Evolutionary conservation across 2,797 vertebrate species (phyloP).

Genomic region (Melanotaenia boesemani): DNA sequence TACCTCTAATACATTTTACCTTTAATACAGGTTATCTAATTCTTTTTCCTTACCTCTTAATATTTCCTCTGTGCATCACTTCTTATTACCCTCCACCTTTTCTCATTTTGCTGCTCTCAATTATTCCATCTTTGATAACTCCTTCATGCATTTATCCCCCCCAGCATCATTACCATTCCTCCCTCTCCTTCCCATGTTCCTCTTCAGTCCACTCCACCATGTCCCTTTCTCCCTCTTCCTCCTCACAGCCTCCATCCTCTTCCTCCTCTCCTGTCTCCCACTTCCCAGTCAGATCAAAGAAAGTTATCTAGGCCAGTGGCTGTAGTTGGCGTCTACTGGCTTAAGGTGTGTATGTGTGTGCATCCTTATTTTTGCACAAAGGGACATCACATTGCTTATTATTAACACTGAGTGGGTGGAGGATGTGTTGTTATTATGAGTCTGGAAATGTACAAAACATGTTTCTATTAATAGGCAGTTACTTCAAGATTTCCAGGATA

Average conservation of each 20-base stretch:
- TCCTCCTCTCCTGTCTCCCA: conserved; percentile 40
- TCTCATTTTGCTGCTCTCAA: neutral
- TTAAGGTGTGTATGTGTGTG: conserved; percentile 40
- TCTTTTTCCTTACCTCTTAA: neutral
- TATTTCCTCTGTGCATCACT: neutral
- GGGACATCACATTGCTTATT: conserved; percentile 29
- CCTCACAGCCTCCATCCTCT: conserved; percentile 7
- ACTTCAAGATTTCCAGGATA: conserved; percentile 17
- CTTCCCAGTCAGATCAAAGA: conserved; percentile 68
- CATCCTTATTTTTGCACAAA: conserved; percentile 33
- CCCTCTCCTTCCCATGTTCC: conserved; percentile 1
- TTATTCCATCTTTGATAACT: neutral
- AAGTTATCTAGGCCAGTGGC: conserved; percentile 68
- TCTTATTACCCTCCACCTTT: neutral
- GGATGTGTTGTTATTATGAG: conserved; percentile 17
- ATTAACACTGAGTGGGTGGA: conserved; percentile 41
- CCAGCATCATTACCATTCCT: neutral
- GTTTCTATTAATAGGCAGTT: conserved; percentile 20
- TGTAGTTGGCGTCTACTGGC: conserved; percentile 60
- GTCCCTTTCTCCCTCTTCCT: conserved; percentile 2
- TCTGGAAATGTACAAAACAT: conserved; percentile 1
- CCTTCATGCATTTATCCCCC: neutral
- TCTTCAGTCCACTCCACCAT: conserved; percentile 24
- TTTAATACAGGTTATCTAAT: no score
- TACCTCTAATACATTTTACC: no score